Evolutionary conservation across 2,888 invertebrate genomes (phyloP), one percentile per base, ranked within the genome.

Genomic region (Troglohyphantes excavatus): DNA sequence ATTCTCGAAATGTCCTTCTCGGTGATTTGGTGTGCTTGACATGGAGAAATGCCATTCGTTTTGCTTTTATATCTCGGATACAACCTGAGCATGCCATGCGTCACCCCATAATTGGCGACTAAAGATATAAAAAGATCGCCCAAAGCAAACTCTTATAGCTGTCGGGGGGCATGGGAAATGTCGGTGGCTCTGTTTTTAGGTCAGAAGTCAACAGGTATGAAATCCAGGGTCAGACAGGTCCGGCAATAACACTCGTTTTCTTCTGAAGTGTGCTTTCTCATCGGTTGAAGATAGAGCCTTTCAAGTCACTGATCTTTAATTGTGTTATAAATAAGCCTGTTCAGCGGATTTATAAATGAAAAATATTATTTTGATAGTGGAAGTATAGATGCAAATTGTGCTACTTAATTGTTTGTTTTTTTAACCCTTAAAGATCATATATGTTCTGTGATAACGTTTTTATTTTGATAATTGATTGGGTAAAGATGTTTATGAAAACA

Each of bases 41-140:
- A 73, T 53, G 75, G 19, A 81, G 67, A 82, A 88, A 75, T 81
- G 75, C 88, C 81, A 88, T 88, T 82, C 75, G 75, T 88, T 88
- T 88, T 59, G 88, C 75, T 75, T 88, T 88, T 82, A 88, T 75
- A 61, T 59, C 70, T 63, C 46, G 17, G 33, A 59, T 78, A 78
- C 78, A 78, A 70, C 43, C 27, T 78, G 68, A 86, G 86, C 70
- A 84, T 75, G 86, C 88, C 73, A 88, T 88, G 82, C 59, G 82
- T 88, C 88, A 88, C 76, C 82, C 75, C 29, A 23, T 88, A 88
- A 88, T 88, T 88, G 88, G 88, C 65, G 73, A 68, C 87, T 73
- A 59, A 61, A 82, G 81, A 82, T 75, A 88, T 88, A 88, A 81
- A 88, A 72, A 26, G 39, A 81, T 75, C 19, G 61, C 75, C 68